A percentile compares a stretch with the other conserved stretches of the same genome.
These are phyloP conservation scores for Exocentrus adspersus DNA, from an alignment of 2,888 invertebrate species.

Conservation along the genomic window DNA sequence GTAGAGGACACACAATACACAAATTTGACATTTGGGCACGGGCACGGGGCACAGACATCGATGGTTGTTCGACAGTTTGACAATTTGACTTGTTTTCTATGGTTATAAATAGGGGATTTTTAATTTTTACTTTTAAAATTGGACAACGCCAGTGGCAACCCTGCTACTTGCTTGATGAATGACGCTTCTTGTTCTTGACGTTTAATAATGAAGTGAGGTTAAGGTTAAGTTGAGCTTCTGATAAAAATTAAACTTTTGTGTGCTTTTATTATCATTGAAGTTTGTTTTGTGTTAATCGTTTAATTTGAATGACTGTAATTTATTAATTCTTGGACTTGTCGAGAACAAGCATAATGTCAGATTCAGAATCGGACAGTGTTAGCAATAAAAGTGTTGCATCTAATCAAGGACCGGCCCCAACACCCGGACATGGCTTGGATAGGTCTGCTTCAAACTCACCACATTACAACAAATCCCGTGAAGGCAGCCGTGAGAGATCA, in stretches of 20 bases:
- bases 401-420: constrained; percentile 60
- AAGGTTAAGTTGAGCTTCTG: too few relatives aligned
- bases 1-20: constrained; percentile 4
- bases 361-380: constrained; percentile 66
- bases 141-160: too few relatives aligned
- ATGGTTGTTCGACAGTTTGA: too few relatives aligned
- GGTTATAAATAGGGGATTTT: too few relatives aligned
- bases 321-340: background rate
- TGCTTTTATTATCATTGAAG: background rate
- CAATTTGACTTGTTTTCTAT: background rate
- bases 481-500: constrained; percentile 36
- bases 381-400: constrained; percentile 64
- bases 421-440: constrained; percentile 59
- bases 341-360: constrained; percentile 50
- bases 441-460: constrained; percentile 57
- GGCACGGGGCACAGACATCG: too few relatives aligned
- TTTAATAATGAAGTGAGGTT: too few relatives aligned
- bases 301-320: background rate
- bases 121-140: too few relatives aligned
- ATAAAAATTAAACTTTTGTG: too few relatives aligned
- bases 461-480: constrained; percentile 45
- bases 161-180: too few relatives aligned
- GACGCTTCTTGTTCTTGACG: too few relatives aligned
- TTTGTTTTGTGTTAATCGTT: too few relatives aligned
- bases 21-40: too few relatives aligned